These are phyloP conservation scores for Tethya wilhelma DNA, from an alignment of 37 sponge, comb jelly and placozoan genomes.

Conservation along the genomic window DNA sequence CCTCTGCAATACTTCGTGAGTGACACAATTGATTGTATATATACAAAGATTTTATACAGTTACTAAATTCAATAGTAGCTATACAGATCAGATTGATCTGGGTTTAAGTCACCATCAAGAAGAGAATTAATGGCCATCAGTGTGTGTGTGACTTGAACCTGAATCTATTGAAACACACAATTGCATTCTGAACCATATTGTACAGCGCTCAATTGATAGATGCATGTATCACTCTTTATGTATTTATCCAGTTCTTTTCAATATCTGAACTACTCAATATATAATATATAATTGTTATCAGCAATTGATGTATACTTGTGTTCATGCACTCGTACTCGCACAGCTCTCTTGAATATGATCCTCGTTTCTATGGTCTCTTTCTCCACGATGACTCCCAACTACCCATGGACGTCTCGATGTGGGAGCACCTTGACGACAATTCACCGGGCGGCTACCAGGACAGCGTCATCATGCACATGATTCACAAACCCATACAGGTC, in stretches of 20 bases:
- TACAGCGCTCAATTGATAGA: no score
- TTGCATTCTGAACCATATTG: no score
- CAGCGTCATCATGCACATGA: slow-evolving; percentile 82
- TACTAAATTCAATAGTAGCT: no score
- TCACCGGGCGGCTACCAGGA: slow-evolving; percentile 77
- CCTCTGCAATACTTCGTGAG: slow-evolving; percentile 74
- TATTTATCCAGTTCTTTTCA: no score
- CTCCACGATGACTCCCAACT: slow-evolving; percentile 80
- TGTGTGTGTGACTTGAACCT: no score
- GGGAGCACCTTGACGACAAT: slow-evolving; percentile 80
- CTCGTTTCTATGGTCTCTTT: slow-evolving; percentile 87
- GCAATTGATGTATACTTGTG: not conserved
- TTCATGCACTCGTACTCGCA: not conserved
- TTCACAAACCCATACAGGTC: slow-evolving; percentile 66
- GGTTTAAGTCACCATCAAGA: no score
- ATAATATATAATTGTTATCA: not conserved
- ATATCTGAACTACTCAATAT: not conserved
- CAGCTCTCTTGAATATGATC: slow-evolving; percentile 89
- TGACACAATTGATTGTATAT: no score
- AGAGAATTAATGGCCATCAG: no score
- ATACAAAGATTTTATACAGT: no score
- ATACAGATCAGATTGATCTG: no score
- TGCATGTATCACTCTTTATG: no score
- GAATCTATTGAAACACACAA: no score
- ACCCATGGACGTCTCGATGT: slow-evolving; percentile 62